Percentiles rank a stretch among this genome's conserved stretches.
These are phyloP conservation scores for Teinopalpus imperialis DNA, from an alignment of 2,888 invertebrate species.

Conservation along the genomic window DNA sequence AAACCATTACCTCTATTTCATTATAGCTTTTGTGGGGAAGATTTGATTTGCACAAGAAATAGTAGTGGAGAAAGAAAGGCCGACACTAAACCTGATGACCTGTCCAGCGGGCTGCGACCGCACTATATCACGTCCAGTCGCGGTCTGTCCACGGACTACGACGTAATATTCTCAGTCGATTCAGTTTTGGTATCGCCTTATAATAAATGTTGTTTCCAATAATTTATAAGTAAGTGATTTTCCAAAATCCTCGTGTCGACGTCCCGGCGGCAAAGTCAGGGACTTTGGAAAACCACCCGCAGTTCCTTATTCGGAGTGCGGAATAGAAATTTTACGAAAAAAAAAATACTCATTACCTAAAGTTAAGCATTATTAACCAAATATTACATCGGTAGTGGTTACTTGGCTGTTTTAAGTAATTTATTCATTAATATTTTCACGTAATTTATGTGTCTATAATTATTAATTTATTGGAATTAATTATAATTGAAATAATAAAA, in stretches of 20 bases:
- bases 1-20: constrained; percentile 74
- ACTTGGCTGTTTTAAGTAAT: constrained; percentile 79
- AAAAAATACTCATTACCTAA: constrained; percentile 77
- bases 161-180: constrained; percentile 28
- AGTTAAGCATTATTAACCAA: constrained; percentile 75
- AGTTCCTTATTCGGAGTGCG: constrained; percentile 57
- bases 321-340: constrained; percentile 59
- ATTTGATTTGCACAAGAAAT: constrained; percentile 77
- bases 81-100: constrained; percentile 50
- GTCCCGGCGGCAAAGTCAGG: constrained; percentile 20
- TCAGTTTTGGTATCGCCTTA: constrained; percentile 64
- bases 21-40: constrained; percentile 76
- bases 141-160: not conserved
- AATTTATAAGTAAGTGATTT: constrained; percentile 66
- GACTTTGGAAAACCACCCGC: constrained; percentile 57
- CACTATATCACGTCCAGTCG: not conserved
- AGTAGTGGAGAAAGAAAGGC: constrained; percentile 64
- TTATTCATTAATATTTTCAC: constrained; percentile 77
- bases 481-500: constrained; percentile 69
- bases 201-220: constrained; percentile 78
- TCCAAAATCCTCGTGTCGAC: constrained; percentile 54
- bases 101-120: constrained; percentile 18
- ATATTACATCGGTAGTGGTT: constrained; percentile 78
- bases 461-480: constrained; percentile 79
- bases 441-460: constrained; percentile 81